Evolutionary conservation across 2,888 invertebrate genomes (phyloP).

Genomic region (Nebria salina): DNA sequence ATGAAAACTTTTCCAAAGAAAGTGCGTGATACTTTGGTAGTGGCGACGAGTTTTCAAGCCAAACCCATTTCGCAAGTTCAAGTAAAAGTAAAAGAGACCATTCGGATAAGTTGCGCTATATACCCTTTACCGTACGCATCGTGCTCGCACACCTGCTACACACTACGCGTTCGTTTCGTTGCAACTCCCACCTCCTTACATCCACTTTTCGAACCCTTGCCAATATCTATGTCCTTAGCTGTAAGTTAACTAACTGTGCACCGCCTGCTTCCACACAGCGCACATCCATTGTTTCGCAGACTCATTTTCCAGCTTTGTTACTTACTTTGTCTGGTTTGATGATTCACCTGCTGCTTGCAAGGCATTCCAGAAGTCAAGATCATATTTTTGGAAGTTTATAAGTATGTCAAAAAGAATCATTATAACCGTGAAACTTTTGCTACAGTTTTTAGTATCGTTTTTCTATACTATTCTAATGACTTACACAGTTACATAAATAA

Average conservation of each 20-base stretch:
- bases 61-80: background rate
- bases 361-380: too few species aligned
- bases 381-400: too few species aligned
- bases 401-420: too few species aligned
- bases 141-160: slow-evolving; percentile 1
- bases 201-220: background rate
- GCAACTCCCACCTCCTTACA: background rate
- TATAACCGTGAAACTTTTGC: too few species aligned
- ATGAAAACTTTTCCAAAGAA: background rate
- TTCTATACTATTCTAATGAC: too few species aligned
- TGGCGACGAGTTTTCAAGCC: background rate
- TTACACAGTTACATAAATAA: too few species aligned
- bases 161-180: background rate
- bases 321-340: background rate
- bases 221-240: background rate
- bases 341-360: background rate
- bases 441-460: too few species aligned
- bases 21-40: background rate
- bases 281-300: background rate
- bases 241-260: background rate
- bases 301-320: background rate
- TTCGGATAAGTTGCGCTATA: background rate
- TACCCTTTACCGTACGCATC: background rate
- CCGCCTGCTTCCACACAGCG: background rate
- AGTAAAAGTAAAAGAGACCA: background rate